Base-by-base conservation (phyloP, 37 sponge, comb jelly and placozoan genomes). In the Ianthella basta region DNA sequence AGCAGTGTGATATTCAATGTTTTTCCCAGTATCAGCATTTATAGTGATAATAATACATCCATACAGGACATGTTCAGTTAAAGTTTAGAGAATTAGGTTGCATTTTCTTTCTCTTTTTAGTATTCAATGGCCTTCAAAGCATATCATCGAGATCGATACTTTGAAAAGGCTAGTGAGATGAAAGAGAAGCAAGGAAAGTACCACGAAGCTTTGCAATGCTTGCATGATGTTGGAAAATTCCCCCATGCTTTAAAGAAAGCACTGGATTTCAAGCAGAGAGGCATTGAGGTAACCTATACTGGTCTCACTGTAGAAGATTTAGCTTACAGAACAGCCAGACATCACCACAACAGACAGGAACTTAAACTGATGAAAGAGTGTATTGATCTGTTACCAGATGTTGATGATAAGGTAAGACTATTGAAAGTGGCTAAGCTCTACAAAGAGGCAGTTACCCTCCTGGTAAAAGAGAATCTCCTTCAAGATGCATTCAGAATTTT, bases 311-410 rank as follows among this genome's bases (percentile, higher is more conserved):
- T 86, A 0, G 53, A 60, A 40, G 70, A 82, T 23, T 39, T 92
- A 21, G 89, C 87, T 35, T 63, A 82, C 44, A 24, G 40, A 19
- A 86, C 81, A 82, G 93, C 93, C 37, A 86, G 67, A 36, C 66
- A 65, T 23, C 88, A 86, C 56, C 72, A 68, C 16, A 39, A 79
- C 34, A 44, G 80, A 8, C 64, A 69, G 50, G 89, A 92, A 39
- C 54, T 81, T 16, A 19, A 72, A 13, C 73, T 37, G 39, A 37
- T 72, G 73, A 34, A 34, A 8, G 73, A 72, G 39, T 72, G 73
- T 37, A 29, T 72, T 72, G 12, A 33, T 8, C 16, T 38, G 73
- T 19, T 72, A 13, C 37, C 40, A 8, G 73, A 72, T 32, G 30
- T 72, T 40, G 19, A 40, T 34, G 73, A 72, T 37, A 72, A 72